Evolutionary conservation across 2,888 invertebrate genomes (phyloP), one percentile per base, ranked within the genome.

Genomic region (Andrena marginata): DNA sequence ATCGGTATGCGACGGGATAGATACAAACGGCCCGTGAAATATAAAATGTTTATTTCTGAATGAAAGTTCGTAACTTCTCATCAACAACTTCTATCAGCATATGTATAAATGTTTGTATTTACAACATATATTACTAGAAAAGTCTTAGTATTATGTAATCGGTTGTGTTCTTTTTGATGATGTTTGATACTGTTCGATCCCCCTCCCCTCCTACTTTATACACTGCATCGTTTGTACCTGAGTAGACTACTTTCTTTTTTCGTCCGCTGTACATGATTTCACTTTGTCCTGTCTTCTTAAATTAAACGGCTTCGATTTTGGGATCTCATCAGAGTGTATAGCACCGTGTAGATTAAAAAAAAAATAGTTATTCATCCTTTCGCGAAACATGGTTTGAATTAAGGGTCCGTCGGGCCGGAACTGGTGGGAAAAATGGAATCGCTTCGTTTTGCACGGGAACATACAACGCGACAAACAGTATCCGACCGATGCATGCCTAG

Each of bases 101-200:
- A 85, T 84, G 79, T 87, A 80, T 88, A 89, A 87, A 89, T 31
- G 75, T 73, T 77, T 77, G 59, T 89, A 88, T 88, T 85, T 89
- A 89, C 89, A 88, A 80, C 78, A 64, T 87, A 88, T 73, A 85
- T 77, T 77, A 70, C 71, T 87, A 82, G 69, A 87, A 87, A 89
- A 80, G 29, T 79, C 77, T 67, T 80, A 82, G 23, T 60, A 51
- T 78, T 60, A 49, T 75, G 77, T 83, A 83, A 75, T 74, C 70
- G 54, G 54, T 73, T 85, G 63, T 60, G 72, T 77, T 42, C 42
- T 42, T 42, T 42, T 77, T 70, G 64, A 79, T 75, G 77, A 77
- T 83, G 72, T 80, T 74, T 69, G 75, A 81, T 62, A 75, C 35
- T 62, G 56, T 60, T 80, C 72, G 54, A 71, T 75, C 59, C 33